Evolutionary conservation across 2,797 vertebrate species (phyloP).

Genomic region (Caiman crocodilus): DNA sequence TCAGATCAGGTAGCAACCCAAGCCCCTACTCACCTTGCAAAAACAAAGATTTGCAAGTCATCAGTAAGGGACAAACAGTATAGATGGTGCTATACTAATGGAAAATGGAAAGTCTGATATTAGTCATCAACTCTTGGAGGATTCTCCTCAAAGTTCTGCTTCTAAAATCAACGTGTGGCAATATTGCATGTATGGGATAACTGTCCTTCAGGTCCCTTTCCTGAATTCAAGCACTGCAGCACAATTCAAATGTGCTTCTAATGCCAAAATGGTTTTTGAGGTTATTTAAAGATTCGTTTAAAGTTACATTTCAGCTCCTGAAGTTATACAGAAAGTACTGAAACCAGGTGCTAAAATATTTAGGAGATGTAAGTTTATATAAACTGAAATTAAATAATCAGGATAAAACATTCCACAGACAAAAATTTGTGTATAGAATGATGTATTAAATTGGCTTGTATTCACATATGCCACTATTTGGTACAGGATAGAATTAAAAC

Average conservation of each 20-base stretch:
- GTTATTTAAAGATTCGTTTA: too few relatives aligned
- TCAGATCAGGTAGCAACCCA: neutral
- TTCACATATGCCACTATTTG: neutral
- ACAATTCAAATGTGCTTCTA: too few relatives aligned
- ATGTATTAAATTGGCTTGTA: neutral
- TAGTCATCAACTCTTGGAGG: neutral
- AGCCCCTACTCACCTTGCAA: neutral
- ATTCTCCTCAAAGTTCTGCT: neutral
- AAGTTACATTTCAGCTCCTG: too few relatives aligned
- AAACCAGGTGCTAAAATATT: too few relatives aligned
- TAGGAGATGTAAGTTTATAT: too few relatives aligned
- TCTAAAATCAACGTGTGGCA: neutral
- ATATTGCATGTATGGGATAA: neutral
- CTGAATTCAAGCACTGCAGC: too few relatives aligned
- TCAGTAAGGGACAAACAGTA: neutral
- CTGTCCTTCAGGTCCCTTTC: too few relatives aligned
- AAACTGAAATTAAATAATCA: neutral
- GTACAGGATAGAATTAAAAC: neutral
- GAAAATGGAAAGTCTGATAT: neutral
- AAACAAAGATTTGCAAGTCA: neutral
- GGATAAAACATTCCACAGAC: neutral
- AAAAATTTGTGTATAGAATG: neutral
- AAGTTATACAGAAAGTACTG: too few relatives aligned
- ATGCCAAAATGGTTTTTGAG: too few relatives aligned
- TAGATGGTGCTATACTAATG: accelerated